phyloP scores from a whole-genome alignment of 2,797 vertebrate species.

The Poeciliopsis paucimaculata region DNA sequence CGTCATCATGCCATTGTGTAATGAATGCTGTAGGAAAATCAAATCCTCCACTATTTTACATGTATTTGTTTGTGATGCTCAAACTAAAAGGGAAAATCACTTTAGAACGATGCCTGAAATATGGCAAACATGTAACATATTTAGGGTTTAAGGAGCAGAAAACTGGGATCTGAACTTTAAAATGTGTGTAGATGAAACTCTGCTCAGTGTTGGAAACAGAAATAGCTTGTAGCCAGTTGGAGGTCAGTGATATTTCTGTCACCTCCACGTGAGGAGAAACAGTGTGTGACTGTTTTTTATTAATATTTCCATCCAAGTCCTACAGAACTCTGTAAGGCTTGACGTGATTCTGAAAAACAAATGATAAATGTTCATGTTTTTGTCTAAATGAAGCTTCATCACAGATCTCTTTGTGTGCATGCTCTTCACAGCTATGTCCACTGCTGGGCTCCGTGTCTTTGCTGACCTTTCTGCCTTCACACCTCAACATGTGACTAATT shows the following conservation, averaged over 20 bases:
- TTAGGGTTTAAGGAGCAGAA: neutral
- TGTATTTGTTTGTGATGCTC: neutral
- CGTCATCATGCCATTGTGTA: neutral
- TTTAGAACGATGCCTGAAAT: neutral
- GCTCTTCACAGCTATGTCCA: neutral
- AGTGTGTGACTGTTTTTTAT: conserved; percentile 7
- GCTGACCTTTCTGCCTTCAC: conserved; percentile 10
- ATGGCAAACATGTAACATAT: neutral
- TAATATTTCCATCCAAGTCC: conserved; percentile 29
- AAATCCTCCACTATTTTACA: neutral
- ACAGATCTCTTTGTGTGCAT: neutral
- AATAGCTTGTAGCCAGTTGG: conserved; percentile 33
- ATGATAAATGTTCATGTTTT: conserved; percentile 30
- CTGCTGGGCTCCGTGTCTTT: conserved; percentile 4
- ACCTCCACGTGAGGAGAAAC: conserved; percentile 22
- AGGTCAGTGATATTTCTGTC: conserved; percentile 42
- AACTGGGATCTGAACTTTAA: neutral
- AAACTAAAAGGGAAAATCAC: neutral
- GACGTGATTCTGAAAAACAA: neutral
- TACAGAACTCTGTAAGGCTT: conserved; percentile 8
- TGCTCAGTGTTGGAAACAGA: conserved; percentile 21
- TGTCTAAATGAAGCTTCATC: conserved; percentile 8
- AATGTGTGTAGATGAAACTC: neutral
- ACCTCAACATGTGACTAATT: conserved; percentile 2
- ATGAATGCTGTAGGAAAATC: neutral